Evolutionary conservation across 2,113 vertebrate species (phyloP).

Genomic region (Puffinus mauretanicus): DNA sequence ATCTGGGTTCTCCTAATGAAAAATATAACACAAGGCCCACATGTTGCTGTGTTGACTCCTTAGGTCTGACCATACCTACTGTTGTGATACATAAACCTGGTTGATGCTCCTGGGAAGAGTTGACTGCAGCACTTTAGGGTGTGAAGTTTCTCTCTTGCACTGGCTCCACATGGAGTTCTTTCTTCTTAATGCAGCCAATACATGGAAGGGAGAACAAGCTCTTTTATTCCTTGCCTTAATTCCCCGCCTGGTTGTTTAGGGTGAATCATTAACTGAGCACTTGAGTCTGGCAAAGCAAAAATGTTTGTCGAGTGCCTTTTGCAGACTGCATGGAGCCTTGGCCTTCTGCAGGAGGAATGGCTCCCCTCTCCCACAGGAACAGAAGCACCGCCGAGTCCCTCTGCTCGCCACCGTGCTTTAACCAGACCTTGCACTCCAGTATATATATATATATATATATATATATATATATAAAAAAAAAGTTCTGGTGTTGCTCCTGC

Average conservation of each 20-base stretch:
- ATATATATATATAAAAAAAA: no score
- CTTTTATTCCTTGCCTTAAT: not conserved
- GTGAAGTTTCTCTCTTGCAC: not conserved
- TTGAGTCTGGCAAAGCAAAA: not conserved
- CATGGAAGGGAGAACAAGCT: not conserved
- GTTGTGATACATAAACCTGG: not conserved
- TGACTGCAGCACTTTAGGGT: not conserved
- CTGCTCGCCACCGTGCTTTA: accelerated
- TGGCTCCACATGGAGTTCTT: not conserved
- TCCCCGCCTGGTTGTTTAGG: not conserved
- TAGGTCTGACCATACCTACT: not conserved
- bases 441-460: not conserved
- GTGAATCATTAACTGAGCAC: conserved; percentile 13
- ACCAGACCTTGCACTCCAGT: not conserved
- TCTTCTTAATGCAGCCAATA: not conserved
- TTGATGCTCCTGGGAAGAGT: not conserved
- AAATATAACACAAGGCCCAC: not conserved
- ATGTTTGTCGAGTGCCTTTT: not conserved
- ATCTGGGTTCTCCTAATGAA: not conserved
- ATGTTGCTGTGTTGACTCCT: not conserved
- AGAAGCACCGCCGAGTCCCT: not conserved
- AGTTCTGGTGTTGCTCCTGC: not conserved
- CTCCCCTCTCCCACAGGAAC: not conserved
- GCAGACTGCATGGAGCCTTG: not conserved
- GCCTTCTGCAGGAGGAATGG: not conserved